These are phyloP conservation scores for Ecdyonurus torrentis DNA, from an alignment of 2,888 invertebrate genomes.

Conservation along the genomic window DNA sequence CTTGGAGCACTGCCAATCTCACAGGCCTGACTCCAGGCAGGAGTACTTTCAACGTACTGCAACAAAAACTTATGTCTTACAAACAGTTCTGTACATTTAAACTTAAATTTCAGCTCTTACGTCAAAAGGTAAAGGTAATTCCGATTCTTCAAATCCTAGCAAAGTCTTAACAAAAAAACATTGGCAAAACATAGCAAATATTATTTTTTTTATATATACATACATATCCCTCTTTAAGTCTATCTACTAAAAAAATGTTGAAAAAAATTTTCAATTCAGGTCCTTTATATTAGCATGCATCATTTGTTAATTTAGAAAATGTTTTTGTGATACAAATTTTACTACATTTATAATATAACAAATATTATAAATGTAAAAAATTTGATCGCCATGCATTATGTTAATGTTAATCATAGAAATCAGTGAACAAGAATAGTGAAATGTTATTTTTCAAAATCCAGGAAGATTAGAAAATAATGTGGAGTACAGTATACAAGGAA, in stretches of 20 bases:
- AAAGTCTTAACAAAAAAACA: background rate
- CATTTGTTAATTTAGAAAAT: background rate
- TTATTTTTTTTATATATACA: no score
- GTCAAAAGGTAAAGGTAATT: background rate
- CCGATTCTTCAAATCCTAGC: background rate
- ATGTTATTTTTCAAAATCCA: no score
- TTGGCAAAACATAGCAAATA: background rate
- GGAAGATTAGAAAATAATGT: no score
- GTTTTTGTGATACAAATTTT: background rate
- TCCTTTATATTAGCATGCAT: background rate
- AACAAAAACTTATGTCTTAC: constrained; percentile 11
- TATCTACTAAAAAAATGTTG: background rate
- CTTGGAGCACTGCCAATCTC: constrained; percentile 42
- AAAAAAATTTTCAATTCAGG: background rate
- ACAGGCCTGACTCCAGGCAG: constrained; percentile 85
- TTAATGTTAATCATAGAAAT: no score
- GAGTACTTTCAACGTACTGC: constrained; percentile 80
- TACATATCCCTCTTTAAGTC: no score
- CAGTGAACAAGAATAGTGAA: no score
- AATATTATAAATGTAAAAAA: no score
- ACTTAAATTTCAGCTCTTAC: background rate
- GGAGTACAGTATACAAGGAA: no score
- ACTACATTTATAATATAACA: no score
- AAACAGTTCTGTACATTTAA: background rate
- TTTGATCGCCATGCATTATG: no score